Evolutionary conservation across 2,113 vertebrate genomes (phyloP), one percentile per base, ranked within the genome.

Genomic region (Macquaria ambigua): DNA sequence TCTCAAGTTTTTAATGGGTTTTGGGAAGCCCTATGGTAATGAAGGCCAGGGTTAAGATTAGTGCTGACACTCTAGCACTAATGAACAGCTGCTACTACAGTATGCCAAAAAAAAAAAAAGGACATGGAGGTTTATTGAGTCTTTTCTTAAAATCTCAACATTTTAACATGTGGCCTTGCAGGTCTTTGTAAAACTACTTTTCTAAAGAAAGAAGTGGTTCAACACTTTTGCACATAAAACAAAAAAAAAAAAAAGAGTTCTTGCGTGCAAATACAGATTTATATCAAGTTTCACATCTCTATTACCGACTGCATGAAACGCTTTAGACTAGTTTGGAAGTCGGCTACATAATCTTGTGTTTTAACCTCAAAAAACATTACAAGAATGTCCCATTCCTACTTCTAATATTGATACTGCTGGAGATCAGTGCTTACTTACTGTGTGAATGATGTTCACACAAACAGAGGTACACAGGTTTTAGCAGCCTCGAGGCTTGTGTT

Each of bases 51-150:
- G 20, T 81, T 72, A 52, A 62, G 52, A 86, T 66, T 53, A 81
- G 58, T n/a, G 69, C 79, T 62, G 77, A 53, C 52, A 53, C 52
- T 21, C 9, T 3, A 28, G 76, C 48, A 4, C 56, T 81, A 86
- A 87, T 80, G 80, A 90, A 68, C 81, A 90, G 82, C 77, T 72
- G 85, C 74, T 56, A 0, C 64, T 67, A 15, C 1, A 14, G 37
- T 3, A n/a, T 14, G 67, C 70, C 62, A 72, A 48, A 48, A 48
- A 46, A n/a, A 66, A 11, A 37, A 9, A 71, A 14, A 23, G 28
- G 39, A 81, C 15, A 41, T 3, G 11, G 14, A 61, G 31, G 34
- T 18, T 34, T 31, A 8, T 3, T 10, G 21, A 50, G 41, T 9
- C 15, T 15, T 43, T 52, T 53, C 41, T 37, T 84, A 14, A 63